Conservation (phyloP, 2,888 invertebrate species). For the Deroplatys truncata region DNA sequence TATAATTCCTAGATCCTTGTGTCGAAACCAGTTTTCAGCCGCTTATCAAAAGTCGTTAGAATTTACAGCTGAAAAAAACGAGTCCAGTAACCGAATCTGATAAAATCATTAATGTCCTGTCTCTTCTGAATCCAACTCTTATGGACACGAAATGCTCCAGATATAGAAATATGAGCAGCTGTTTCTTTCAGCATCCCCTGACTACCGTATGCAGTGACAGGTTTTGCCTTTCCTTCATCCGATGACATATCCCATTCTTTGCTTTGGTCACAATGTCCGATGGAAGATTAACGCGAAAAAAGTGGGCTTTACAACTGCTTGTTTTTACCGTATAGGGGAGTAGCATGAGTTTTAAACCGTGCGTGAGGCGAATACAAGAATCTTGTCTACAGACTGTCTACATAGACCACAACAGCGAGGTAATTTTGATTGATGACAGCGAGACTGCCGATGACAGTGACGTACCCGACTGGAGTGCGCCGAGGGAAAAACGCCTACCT, state of each 20-base stretch:
- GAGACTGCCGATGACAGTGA: conserved; percentile 18
- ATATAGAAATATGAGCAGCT: background rate
- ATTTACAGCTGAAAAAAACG: too few relatives aligned
- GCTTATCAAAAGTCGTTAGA: too few relatives aligned
- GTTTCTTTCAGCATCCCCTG: too few relatives aligned
- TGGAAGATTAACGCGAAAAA: background rate
- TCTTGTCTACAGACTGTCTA: background rate
- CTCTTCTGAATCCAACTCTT: background rate
- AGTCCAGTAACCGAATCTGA: too few relatives aligned
- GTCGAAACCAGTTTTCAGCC: too few relatives aligned
- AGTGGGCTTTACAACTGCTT: background rate
- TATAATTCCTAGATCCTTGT: too few relatives aligned
- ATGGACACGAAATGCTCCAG: background rate
- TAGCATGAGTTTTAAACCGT: background rate
- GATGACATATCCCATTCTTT: background rate
- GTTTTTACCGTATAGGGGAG: background rate
- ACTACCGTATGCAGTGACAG: background rate
- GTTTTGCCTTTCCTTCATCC: background rate
- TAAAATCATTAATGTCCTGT: too few relatives aligned
- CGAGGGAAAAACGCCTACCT: background rate
- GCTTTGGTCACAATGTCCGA: background rate
- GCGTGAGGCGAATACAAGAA: background rate
- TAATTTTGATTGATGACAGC: conserved; percentile 18
- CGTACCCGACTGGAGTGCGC: background rate
- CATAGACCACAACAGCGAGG: background rate